Percentiles rank a stretch among this genome's conserved stretches.
Evolutionary conservation across 2,797 vertebrate genomes (phyloP).

Genomic region (Pseudotriccus pelzelni): DNA sequence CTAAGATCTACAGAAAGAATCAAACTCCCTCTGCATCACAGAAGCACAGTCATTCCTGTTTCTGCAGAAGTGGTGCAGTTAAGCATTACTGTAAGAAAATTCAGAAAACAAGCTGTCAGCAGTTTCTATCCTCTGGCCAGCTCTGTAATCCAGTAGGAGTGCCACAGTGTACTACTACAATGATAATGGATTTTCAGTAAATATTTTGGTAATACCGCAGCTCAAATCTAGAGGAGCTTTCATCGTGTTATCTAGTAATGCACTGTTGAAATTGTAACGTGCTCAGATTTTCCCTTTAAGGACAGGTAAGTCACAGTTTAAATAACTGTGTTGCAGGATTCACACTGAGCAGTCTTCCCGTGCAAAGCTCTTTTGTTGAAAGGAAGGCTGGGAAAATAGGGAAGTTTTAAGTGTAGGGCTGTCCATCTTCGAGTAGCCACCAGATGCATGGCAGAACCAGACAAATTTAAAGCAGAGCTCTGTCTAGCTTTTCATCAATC

Average conservation of each 20-base stretch:
- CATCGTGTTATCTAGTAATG: not conserved
- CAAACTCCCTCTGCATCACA: not conserved
- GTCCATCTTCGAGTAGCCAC: not conserved
- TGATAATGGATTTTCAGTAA: not conserved
- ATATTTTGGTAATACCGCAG: not conserved
- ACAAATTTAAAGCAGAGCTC: not conserved
- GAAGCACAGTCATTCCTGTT: not conserved
- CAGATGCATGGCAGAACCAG: not conserved
- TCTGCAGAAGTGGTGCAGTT: not conserved
- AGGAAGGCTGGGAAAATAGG: not conserved
- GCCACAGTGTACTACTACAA: not conserved
- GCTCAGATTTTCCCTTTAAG: not conserved
- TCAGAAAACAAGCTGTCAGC: not conserved
- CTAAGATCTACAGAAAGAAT: not conserved
- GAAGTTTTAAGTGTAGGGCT: not conserved
- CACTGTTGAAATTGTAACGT: not conserved
- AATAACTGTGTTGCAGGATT: not conserved
- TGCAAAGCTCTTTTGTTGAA: not conserved
- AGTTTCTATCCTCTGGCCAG: not conserved
- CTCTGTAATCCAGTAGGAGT: not conserved
- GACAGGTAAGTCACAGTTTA: not conserved
- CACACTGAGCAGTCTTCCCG: not conserved
- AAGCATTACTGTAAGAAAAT: not conserved
- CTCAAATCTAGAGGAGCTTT: not conserved
- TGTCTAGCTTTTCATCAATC: not conserved